Evolutionary conservation across 2,888 invertebrate species (phyloP).

Genomic region (Caenorhabditis imperialis): DNA sequence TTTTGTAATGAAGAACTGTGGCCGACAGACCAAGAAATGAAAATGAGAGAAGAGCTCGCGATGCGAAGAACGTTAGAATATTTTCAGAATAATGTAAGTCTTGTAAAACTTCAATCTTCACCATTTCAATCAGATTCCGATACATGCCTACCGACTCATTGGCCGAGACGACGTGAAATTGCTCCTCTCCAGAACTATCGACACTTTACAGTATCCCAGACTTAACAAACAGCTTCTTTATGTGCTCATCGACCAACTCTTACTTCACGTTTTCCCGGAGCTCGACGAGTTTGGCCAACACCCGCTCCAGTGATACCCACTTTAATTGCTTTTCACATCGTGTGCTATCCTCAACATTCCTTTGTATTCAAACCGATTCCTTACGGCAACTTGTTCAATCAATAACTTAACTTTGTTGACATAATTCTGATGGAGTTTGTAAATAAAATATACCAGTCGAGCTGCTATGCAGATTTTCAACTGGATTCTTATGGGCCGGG

Average conservation of each 20-base stretch:
- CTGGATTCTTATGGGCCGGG: too few species aligned
- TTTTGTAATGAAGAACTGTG: conserved; percentile 60
- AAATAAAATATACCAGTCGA: too few species aligned
- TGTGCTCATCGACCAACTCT: conserved; percentile 83
- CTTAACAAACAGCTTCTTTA: conserved; percentile 85
- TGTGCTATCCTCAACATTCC: too few species aligned
- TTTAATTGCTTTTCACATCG: too few species aligned
- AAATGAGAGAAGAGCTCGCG: conserved; percentile 69
- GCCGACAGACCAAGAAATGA: conserved; percentile 69
- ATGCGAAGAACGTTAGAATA: conserved; percentile 67
- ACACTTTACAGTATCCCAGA: conserved; percentile 81
- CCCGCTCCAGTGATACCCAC: conserved; percentile 28
- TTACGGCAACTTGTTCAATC: too few species aligned
- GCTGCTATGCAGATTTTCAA: too few species aligned
- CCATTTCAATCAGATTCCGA: conserved; percentile 43
- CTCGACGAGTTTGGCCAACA: conserved; percentile 33
- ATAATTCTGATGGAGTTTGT: too few species aligned
- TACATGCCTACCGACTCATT: conserved; percentile 42
- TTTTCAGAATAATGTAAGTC: conserved; percentile 45
- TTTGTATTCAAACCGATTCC: too few species aligned
- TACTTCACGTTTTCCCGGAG: conserved; percentile 44
- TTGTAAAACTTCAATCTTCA: background rate
- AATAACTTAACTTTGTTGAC: too few species aligned
- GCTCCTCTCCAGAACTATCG: conserved; percentile 51
- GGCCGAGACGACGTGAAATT: conserved; percentile 50